Percentiles rank a stretch among this genome's conserved stretches.
phyloP scores from a whole-genome alignment of 2,797 vertebrate species.

The Pipistrellus pygmaeus region DNA sequence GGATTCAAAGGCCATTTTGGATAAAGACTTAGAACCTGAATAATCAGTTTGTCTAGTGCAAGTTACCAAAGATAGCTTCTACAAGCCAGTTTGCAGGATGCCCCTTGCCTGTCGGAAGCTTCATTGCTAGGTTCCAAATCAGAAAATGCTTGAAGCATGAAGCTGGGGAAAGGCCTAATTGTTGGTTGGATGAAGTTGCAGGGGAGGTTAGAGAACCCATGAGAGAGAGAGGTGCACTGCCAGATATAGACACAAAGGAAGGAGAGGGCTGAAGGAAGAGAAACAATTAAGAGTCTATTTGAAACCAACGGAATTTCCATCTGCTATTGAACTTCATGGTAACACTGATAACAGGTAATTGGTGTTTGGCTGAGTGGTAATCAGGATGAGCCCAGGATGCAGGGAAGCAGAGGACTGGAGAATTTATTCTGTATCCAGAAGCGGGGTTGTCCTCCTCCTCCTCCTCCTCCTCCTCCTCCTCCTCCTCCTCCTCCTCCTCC shows the following conservation, averaged over 20 bases:
- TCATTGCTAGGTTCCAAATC: conserved; percentile 46
- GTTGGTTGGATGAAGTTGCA: conserved; percentile 53
- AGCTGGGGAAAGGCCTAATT: conserved; percentile 55
- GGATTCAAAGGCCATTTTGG: conserved; percentile 34
- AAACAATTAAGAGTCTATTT: conserved; percentile 63
- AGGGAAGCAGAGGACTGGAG: neutral
- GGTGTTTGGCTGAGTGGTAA: conserved; percentile 65
- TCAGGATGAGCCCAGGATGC: conserved; percentile 38
- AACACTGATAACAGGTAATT: conserved; percentile 60
- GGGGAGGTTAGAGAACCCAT: conserved; percentile 43
- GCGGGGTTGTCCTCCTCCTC: neutral
- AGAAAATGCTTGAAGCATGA: conserved; percentile 58
- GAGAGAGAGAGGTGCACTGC: neutral
- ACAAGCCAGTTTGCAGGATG: neutral
- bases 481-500: too few relatives aligned
- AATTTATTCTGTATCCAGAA: neutral
- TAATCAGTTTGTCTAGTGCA: conserved; percentile 15
- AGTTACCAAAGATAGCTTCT: conserved; percentile 46
- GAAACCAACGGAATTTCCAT: conserved; percentile 63
- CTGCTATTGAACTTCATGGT: conserved; percentile 49
- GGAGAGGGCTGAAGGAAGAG: neutral
- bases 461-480: too few relatives aligned
- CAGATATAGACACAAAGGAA: conserved; percentile 26
- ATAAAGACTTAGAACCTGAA: conserved; percentile 56
- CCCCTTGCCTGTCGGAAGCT: neutral